Evolutionary conservation across 1,140 invertebrate genomes (phyloP).

Genomic region (Drosophila leontia): DNA sequence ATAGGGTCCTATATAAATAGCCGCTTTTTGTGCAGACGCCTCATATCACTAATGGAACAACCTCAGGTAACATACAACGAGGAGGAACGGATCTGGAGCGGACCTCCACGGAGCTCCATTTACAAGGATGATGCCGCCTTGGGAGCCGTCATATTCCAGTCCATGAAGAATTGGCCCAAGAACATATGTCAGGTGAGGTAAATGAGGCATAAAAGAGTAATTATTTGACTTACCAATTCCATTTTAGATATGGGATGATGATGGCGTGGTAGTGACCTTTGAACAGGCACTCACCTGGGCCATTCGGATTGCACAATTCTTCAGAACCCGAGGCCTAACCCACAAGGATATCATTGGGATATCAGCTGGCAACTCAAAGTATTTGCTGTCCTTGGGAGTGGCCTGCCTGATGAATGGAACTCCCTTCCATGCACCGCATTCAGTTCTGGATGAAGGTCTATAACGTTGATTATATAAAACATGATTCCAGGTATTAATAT

Average conservation of each 20-base stretch:
- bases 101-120: conserved; percentile 16
- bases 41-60: neutral
- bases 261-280: neutral
- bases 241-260: conserved; percentile 1
- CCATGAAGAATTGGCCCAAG: conserved; percentile 58
- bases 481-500: neutral
- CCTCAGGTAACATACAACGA: neutral
- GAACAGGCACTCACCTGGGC: neutral
- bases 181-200: conserved; percentile 44
- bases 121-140: conserved; percentile 47
- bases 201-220: too few species aligned
- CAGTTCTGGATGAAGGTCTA: conserved; percentile 55
- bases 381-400: conserved; percentile 46
- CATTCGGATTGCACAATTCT: conserved; percentile 1
- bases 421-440: conserved; percentile 1
- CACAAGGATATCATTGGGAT: conserved; percentile 45
- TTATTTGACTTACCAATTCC: too few species aligned
- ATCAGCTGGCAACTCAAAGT: conserved; percentile 55
- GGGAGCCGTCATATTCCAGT: conserved; percentile 39
- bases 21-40: too few species aligned
- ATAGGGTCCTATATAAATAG: neutral
- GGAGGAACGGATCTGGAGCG: neutral
- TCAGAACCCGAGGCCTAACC: neutral
- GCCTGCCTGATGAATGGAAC: conserved; percentile 65
- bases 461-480: neutral